phyloP scores from a whole-genome alignment of 2,113 vertebrate genomes.

The Taurulus bubalis region DNA sequence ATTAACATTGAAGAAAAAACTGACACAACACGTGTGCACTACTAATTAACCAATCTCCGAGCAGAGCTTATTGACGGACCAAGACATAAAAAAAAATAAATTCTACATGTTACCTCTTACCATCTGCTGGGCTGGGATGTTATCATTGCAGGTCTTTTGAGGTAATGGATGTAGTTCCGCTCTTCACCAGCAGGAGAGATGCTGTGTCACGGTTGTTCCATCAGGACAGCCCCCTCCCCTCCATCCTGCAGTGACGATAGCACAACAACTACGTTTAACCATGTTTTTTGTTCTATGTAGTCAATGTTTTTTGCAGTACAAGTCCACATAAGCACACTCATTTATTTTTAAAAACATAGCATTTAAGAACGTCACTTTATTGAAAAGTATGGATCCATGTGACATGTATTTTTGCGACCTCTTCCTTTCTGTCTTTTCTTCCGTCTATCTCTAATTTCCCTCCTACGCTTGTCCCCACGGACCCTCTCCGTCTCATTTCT shows the following conservation, averaged over 20 bases:
- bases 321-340: not conserved
- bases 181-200: constrained; percentile 60
- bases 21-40: not conserved
- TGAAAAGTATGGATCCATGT: not conserved
- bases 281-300: constrained; percentile 7
- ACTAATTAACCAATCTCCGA: not conserved
- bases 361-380: not conserved
- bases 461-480: constrained; percentile 16
- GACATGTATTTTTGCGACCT: not conserved
- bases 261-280: not conserved
- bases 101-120: not conserved
- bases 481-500: constrained; percentile 32
- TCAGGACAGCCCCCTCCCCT: constrained; percentile 40
- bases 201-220: constrained; percentile 68
- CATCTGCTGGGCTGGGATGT: constrained; percentile 22
- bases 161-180: constrained; percentile 56
- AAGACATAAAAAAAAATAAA: not conserved
- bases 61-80: not conserved
- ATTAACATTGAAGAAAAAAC: not conserved
- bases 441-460: constrained; percentile 21
- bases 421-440: not conserved
- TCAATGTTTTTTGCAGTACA: not conserved
- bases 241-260: constrained; percentile 35
- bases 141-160: constrained; percentile 53
- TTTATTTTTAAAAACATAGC: not conserved